Base-by-base conservation (phyloP, 2,113 vertebrate species). In the Pycnonotus jocosus region DNA sequence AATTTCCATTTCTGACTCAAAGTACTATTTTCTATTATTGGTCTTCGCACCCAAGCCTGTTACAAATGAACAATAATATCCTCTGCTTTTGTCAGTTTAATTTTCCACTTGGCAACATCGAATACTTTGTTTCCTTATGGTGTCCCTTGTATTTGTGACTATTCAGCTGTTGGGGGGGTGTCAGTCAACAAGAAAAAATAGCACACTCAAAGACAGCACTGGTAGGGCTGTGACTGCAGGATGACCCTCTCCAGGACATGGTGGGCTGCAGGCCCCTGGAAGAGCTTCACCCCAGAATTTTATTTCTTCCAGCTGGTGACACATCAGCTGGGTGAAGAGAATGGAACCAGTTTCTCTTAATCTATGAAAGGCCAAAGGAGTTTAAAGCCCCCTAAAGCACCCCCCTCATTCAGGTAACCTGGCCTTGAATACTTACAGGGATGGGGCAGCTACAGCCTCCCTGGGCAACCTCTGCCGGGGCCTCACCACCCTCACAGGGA, bases 121-220 rank as follows among this genome's bases (percentile, higher is more conserved):
- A 24, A 35, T 8, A 30, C 47, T 62, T 54, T 30, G 44, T 22
- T 10, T 18, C 8, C n/a, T 47, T 24, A 38, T 0, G 2, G 25
- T 25, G 72, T 19, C 31, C 64, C 50, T 25, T 0, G 0, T 1
- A 42, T n/a, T 5, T 68, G 70, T 30, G 70, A 74, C 30, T 61
- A 10, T 40, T 61, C 5, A 31, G 17, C 47, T 40, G 24, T 6
- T 40, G 70, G 3, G 30, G 47, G 31, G 19, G 12, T 28, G 45
- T 57, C 47, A 60, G n/a, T 33, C n/a, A 42, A n/a, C 15, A 33
- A 40, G 37, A 37, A 30, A 54, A 66, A 78, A 58, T 3, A 28
- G 6, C n/a, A 37, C 61, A 28, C 27, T 64, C 42, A 31, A n/a
- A 70, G 48, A 54, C 57, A 65, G 71, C n/a, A 38, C 23, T 27